Evolutionary conservation across 2,888 invertebrate species (phyloP).

Genomic region (Tipula unca): DNA sequence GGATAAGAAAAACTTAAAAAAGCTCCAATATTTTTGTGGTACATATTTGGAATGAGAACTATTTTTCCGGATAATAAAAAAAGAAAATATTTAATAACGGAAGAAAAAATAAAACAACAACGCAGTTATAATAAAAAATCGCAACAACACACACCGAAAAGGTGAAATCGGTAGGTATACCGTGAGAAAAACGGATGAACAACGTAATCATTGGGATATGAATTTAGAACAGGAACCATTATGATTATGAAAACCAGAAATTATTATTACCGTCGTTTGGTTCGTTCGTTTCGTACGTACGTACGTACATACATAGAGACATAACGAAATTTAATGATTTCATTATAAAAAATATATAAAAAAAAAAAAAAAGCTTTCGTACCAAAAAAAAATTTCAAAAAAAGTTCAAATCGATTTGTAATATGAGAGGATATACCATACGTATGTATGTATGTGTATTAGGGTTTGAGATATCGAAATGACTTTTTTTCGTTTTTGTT

Average conservation of each 20-base stretch:
- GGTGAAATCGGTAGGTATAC: neutral
- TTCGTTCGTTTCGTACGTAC: neutral
- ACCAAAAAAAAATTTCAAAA: neutral
- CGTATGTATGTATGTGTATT: too few relatives aligned
- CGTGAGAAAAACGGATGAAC: neutral
- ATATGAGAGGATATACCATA: neutral
- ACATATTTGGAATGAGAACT: neutral
- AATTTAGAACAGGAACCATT: neutral
- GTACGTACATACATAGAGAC: neutral
- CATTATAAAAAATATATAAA: too few relatives aligned
- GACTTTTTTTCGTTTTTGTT: neutral
- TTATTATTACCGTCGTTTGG: neutral
- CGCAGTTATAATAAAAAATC: neutral
- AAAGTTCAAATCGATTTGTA: neutral
- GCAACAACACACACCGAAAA: neutral
- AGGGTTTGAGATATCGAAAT: neutral
- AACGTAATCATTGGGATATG: neutral
- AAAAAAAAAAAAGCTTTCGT: neutral
- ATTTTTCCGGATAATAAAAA: neutral
- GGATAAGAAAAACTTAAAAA: neutral
- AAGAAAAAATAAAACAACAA: neutral
- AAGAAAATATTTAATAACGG: neutral
- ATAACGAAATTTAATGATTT: neutral
- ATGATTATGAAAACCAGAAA: constrained; percentile 1
- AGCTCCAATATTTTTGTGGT: neutral